phyloP scores from a whole-genome alignment of 2,888 invertebrate species.

The Leucozona laternaria region DNA sequence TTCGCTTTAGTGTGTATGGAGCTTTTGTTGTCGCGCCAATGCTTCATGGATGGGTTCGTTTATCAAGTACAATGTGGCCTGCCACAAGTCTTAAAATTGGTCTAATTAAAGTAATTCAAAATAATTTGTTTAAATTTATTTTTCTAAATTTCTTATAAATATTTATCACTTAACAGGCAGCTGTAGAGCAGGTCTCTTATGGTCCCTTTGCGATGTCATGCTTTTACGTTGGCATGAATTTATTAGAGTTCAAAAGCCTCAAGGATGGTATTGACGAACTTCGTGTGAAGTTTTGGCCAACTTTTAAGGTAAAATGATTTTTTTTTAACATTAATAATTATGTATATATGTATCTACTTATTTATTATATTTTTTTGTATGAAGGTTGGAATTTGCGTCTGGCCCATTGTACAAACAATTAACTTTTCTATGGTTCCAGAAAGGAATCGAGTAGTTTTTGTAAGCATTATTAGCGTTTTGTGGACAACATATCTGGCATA shows the following conservation, averaged over 20 bases:
- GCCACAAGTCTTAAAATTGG: slow-evolving; percentile 88
- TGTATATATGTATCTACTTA: no score
- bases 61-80: slow-evolving; percentile 91
- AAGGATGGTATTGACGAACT: slow-evolving; percentile 88
- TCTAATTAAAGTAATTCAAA: slow-evolving; percentile 86
- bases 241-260: slow-evolving; percentile 88
- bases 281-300: slow-evolving; percentile 88
- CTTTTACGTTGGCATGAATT: slow-evolving; percentile 90
- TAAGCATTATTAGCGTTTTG: slow-evolving; percentile 88
- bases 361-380: not conserved
- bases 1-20: slow-evolving; percentile 90
- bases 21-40: slow-evolving; percentile 92
- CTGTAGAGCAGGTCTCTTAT: slow-evolving; percentile 90
- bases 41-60: slow-evolving; percentile 90
- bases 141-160: slow-evolving; percentile 39
- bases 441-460: slow-evolving; percentile 89
- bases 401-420: slow-evolving; percentile 90
- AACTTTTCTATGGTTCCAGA: slow-evolving; percentile 90
- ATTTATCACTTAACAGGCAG: slow-evolving; percentile 82
- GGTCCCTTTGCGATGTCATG: slow-evolving; percentile 90
- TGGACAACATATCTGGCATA: slow-evolving; percentile 92
- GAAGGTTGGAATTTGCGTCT: slow-evolving; percentile 86
- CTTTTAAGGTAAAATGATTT: slow-evolving; percentile 84
- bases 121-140: no score
- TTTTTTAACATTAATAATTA: not conserved